Percentiles rank a stretch among this genome's conserved stretches.
phyloP scores from a whole-genome alignment of 2,888 invertebrate species.

The Troides helena region DNA sequence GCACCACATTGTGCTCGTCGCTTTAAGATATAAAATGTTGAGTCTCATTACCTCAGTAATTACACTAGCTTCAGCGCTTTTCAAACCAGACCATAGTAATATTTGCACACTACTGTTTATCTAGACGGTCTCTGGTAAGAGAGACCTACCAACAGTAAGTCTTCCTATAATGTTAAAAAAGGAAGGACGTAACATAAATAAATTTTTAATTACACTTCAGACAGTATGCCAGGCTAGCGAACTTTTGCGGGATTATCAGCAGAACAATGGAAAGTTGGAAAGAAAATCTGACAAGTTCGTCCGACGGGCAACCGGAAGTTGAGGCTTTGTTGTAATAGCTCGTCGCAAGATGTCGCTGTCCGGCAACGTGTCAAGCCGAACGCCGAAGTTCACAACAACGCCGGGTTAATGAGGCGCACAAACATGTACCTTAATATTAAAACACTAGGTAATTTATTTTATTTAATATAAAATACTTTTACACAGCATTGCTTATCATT shows the following conservation, averaged over 20 bases:
- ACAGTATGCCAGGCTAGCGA: conserved; percentile 5
- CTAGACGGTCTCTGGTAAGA: too few species aligned
- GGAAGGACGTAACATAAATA: not conserved
- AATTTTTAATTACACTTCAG: conserved; percentile 16
- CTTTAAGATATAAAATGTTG: not conserved
- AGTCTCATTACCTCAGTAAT: not conserved
- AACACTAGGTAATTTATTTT: not conserved
- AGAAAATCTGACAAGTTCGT: conserved; percentile 42
- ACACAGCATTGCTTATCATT: not conserved
- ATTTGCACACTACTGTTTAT: too few species aligned
- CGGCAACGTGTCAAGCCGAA: conserved; percentile 55
- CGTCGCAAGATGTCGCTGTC: conserved; percentile 71
- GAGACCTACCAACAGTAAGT: too few species aligned
- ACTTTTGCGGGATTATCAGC: conserved; percentile 24
- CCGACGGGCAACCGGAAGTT: conserved; percentile 47
- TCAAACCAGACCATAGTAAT: too few species aligned
- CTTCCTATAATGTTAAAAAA: not conserved
- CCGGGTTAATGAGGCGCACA: conserved; percentile 62
- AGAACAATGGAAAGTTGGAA: conserved; percentile 25
- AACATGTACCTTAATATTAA: conserved; percentile 53
- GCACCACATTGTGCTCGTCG: too few species aligned
- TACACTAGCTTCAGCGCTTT: too few species aligned
- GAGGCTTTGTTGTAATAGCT: conserved; percentile 74
- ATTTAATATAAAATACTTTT: not conserved
- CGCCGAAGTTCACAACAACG: conserved; percentile 73